A percentile compares a stretch with the other conserved stretches of the same genome.
Evolutionary conservation across 2,113 vertebrate species (phyloP).

Genomic region (Rhea americana): DNA sequence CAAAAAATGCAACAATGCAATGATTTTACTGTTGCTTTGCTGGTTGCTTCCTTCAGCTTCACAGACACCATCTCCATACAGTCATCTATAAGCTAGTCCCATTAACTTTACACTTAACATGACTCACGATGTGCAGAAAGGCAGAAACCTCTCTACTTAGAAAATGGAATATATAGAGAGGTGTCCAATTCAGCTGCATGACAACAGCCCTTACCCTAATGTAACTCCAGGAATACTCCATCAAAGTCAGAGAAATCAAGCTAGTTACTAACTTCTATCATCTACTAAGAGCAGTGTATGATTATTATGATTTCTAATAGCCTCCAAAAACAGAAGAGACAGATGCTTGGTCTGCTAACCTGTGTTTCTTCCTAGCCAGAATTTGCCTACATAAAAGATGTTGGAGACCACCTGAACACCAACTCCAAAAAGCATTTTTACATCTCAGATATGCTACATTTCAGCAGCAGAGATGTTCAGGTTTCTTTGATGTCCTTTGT

Average conservation of each 20-base stretch:
- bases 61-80: not conserved
- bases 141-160: not conserved
- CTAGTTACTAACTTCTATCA: not conserved
- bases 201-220: not conserved
- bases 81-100: not conserved
- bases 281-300: not conserved
- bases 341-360: not conserved
- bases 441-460: not conserved
- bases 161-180: not conserved
- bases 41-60: not conserved
- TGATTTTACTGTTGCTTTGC: not conserved
- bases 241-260: not conserved
- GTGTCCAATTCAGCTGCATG: not conserved
- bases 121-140: not conserved
- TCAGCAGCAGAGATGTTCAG: not conserved
- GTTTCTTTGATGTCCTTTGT: not conserved
- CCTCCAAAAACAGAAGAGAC: not conserved
- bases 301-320: not conserved
- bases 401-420: not conserved
- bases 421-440: not conserved
- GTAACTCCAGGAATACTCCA: not conserved
- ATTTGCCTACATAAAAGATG: not conserved
- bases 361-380: not conserved
- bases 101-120: not conserved
- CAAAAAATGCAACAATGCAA: not conserved